These are phyloP conservation scores for Odontomachus brunneus DNA, from an alignment of 1,140 invertebrate genomes.

Conservation along the genomic window DNA sequence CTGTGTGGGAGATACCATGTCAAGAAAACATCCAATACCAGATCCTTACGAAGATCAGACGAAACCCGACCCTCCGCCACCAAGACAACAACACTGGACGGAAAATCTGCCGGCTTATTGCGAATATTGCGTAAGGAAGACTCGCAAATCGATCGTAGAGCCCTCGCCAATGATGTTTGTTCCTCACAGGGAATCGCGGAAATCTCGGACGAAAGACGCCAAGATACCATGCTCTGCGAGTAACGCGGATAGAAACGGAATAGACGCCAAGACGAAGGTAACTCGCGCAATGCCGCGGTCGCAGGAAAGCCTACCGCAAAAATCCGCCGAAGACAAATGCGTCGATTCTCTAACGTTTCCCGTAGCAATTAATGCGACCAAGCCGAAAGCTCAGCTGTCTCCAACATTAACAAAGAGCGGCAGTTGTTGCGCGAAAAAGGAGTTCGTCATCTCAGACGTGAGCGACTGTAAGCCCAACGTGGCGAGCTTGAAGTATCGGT, in stretches of 20 bases:
- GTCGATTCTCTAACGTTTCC: neutral
- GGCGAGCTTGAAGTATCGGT: slow-evolving; percentile 65
- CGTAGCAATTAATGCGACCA: neutral
- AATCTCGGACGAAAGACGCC: neutral
- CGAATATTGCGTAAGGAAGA: neutral
- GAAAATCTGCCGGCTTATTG: slow-evolving; percentile 22
- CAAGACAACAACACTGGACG: slow-evolving; percentile 40
- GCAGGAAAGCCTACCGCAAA: neutral
- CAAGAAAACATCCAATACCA: neutral
- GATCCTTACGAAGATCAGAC: neutral
- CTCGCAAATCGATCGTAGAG: neutral
- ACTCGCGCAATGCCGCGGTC: neutral
- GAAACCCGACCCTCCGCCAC: slow-evolving; percentile 28
- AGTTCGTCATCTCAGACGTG: slow-evolving; percentile 23
- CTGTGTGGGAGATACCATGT: neutral
- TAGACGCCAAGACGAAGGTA: neutral
- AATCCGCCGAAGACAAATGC: slow-evolving; percentile 4
- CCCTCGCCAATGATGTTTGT: slow-evolving; percentile 21
- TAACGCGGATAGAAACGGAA: neutral
- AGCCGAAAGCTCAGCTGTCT: neutral
- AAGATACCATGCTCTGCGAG: neutral
- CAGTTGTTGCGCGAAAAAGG: neutral
- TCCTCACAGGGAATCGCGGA: neutral
- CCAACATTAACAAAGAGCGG: neutral
- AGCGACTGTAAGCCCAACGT: slow-evolving; percentile 52